Evolutionary conservation across 2,113 vertebrate genomes (phyloP).

Genomic region (Grallaria varia): DNA sequence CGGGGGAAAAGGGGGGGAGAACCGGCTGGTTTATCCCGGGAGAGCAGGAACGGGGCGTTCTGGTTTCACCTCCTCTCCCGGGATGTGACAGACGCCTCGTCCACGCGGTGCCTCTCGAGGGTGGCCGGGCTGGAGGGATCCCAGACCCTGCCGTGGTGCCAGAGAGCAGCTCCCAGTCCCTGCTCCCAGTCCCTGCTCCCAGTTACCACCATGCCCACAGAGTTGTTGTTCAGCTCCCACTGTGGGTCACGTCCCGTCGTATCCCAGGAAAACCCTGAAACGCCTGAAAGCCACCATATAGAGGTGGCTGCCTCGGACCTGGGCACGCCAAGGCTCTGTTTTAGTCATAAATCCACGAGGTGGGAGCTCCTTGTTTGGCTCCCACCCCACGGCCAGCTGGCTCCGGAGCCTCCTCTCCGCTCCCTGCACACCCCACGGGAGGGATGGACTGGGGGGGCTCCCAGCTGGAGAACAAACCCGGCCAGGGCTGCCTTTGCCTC

Average conservation of each 20-base stretch:
- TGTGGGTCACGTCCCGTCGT: rapidly evolving
- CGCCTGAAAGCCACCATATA: rapidly evolving
- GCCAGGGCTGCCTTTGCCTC: neutral
- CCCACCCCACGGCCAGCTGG: neutral
- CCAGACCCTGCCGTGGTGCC: too few relatives aligned
- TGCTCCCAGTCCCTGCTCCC: neutral
- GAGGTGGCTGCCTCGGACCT: rapidly evolving
- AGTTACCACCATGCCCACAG: neutral
- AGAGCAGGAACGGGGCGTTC: neutral
- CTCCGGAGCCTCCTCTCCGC: neutral
- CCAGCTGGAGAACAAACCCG: neutral
- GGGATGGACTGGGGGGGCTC: neutral
- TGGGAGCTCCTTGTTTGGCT: neutral
- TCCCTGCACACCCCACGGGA: neutral
- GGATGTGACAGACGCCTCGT: rapidly evolving
- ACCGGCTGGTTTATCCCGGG: rapidly evolving
- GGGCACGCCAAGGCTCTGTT: neutral
- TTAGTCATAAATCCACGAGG: rapidly evolving
- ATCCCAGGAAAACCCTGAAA: neutral
- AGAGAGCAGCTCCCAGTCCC: too few relatives aligned
- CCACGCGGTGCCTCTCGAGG: neutral
- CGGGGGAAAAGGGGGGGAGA: rapidly evolving
- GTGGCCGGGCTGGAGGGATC: neutral
- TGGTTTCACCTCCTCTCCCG: neutral
- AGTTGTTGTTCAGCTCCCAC: neutral